A percentile compares a stretch with the other conserved stretches of the same genome.
These are phyloP conservation scores for Platycnemis pennipes DNA, from an alignment of 2,888 invertebrate genomes.

Conservation along the genomic window DNA sequence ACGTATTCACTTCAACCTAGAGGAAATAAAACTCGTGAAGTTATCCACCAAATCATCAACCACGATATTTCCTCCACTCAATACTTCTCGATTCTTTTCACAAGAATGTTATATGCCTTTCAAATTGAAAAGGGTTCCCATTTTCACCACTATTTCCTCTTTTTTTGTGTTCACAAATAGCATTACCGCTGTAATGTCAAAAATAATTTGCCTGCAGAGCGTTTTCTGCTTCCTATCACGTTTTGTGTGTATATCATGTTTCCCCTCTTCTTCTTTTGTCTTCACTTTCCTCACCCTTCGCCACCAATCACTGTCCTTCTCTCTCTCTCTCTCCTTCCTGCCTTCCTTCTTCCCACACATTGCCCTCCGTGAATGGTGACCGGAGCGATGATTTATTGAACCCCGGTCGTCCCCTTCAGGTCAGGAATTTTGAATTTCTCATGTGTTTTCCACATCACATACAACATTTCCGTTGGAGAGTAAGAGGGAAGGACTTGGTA, in stretches of 20 bases:
- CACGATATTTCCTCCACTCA: too few relatives aligned
- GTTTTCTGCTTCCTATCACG: too few relatives aligned
- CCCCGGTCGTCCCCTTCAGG: not conserved
- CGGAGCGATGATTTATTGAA: slow-evolving; percentile 4
- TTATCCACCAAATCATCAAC: too few relatives aligned
- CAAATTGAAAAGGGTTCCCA: too few relatives aligned
- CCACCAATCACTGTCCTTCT: not conserved
- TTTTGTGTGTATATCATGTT: not conserved
- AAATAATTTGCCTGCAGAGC: too few relatives aligned
- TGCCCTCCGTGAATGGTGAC: not conserved
- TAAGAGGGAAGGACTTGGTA: not conserved
- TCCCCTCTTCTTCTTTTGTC: not conserved
- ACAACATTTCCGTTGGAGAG: not conserved
- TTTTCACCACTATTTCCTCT: too few relatives aligned
- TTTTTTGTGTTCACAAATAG: too few relatives aligned
- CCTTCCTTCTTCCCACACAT: not conserved
- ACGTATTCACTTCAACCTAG: too few relatives aligned
- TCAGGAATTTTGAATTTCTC: slow-evolving; percentile 16
- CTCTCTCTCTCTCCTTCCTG: not conserved
- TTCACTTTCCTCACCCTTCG: not conserved
- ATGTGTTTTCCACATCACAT: not conserved
- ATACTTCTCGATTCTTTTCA: too few relatives aligned
- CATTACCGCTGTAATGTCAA: too few relatives aligned
- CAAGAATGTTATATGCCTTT: too few relatives aligned
- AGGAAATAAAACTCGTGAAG: too few relatives aligned